Evolutionary conservation across 2,888 invertebrate species (phyloP).

Genomic region (Drosophila cracens): DNA sequence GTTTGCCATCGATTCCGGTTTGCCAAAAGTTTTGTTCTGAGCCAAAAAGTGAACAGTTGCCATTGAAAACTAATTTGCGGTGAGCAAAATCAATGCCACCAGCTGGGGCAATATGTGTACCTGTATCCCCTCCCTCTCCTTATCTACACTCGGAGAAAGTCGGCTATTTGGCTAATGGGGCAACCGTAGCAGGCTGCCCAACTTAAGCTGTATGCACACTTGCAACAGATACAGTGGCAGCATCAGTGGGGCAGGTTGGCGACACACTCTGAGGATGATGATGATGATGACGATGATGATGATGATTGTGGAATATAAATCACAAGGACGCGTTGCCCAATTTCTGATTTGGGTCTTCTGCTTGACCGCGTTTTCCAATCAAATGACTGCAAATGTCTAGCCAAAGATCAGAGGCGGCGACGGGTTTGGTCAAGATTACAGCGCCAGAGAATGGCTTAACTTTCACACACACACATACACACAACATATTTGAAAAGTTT

Average conservation of each 20-base stretch:
- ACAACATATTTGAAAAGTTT: constrained; percentile 80
- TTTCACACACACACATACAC: constrained; percentile 19
- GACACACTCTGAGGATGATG: not conserved
- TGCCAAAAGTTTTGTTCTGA: constrained; percentile 16
- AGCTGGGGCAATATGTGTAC: constrained; percentile 19
- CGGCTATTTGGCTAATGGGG: constrained; percentile 12
- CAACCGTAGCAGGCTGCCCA: constrained; percentile 11
- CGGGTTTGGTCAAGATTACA: constrained; percentile 44
- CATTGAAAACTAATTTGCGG: constrained; percentile 70
- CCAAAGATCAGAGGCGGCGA: constrained; percentile 63
- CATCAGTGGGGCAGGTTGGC: not conserved
- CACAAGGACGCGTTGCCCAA: constrained; percentile 43
- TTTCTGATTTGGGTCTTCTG: constrained; percentile 66
- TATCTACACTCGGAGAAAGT: not conserved
- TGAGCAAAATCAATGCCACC: constrained; percentile 12
- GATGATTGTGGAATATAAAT: constrained; percentile 39
- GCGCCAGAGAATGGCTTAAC: constrained; percentile 33
- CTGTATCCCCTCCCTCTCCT: not conserved
- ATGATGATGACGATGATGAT: not conserved
- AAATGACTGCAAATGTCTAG: constrained; percentile 74
- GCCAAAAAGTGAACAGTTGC: constrained; percentile 13
- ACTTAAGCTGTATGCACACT: constrained; percentile 41
- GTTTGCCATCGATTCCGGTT: constrained; percentile 29
- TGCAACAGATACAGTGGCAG: constrained; percentile 32
- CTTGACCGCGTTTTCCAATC: constrained; percentile 81